These are phyloP conservation scores for Tyria jacobaeae DNA, from an alignment of 2,888 invertebrate genomes.

Conservation along the genomic window DNA sequence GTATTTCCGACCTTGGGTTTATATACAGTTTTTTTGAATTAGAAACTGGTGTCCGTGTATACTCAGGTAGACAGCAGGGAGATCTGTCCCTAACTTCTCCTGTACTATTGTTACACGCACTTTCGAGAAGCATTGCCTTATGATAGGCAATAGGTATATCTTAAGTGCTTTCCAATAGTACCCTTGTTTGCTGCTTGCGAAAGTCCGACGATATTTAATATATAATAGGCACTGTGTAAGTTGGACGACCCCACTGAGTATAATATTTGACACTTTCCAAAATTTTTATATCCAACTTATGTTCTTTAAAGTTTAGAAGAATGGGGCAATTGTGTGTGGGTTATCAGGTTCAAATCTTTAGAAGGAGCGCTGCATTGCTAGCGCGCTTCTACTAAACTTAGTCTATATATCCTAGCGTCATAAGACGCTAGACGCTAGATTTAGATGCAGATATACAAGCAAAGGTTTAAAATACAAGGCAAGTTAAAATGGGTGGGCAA, in stretches of 20 bases:
- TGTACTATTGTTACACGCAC: constrained; percentile 24
- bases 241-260: constrained; percentile 51
- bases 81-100: constrained; percentile 47
- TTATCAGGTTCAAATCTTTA: too few relatives aligned
- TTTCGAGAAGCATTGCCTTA: constrained; percentile 33
- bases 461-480: too few relatives aligned
- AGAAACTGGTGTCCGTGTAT: constrained; percentile 57
- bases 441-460: too few relatives aligned
- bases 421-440: too few relatives aligned
- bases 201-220: constrained; percentile 37
- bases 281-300: neutral
- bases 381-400: too few relatives aligned
- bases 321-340: too few relatives aligned
- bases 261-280: constrained; percentile 50
- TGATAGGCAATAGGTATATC: constrained; percentile 35
- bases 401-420: too few relatives aligned
- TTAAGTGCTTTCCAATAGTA: constrained; percentile 12
- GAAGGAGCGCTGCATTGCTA: too few relatives aligned
- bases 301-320: neutral
- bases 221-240: constrained; percentile 20
- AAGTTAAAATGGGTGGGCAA: too few relatives aligned
- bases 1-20: neutral
- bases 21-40: constrained; percentile 2
- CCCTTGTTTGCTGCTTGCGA: constrained; percentile 44
- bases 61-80: constrained; percentile 56